Conservation (phyloP, 92 coral and sea anemone genomes). For the Heteractis magnifica region DNA sequence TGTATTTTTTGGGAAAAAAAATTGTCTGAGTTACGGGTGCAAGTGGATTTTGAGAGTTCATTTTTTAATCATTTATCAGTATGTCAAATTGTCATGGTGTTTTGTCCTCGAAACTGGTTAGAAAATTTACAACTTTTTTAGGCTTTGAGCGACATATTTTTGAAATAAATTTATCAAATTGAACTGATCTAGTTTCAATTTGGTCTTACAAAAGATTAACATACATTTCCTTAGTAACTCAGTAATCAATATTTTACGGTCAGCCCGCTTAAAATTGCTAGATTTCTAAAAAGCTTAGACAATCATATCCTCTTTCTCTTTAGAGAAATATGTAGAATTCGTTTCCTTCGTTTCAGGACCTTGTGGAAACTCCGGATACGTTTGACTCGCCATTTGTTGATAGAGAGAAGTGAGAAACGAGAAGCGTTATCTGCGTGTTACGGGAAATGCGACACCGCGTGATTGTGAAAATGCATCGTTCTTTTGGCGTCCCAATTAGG, state of each 20-base stretch:
- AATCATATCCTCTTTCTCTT: background rate
- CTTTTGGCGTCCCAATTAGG: background rate
- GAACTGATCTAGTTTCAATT: background rate
- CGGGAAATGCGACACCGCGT: background rate
- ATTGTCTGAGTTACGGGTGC: background rate
- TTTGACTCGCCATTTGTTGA: background rate
- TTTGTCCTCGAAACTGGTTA: background rate
- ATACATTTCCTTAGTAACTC: background rate
- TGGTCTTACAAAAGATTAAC: background rate
- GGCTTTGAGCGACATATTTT: background rate
- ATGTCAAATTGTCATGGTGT: background rate
- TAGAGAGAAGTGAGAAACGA: background rate
- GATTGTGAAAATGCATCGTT: background rate
- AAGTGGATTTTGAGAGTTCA: background rate
- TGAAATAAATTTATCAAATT: background rate
- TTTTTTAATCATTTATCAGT: background rate
- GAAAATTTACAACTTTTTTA: background rate
- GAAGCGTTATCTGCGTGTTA: background rate
- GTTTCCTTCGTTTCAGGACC: background rate
- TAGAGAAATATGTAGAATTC: background rate
- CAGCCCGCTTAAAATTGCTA: background rate
- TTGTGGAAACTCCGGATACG: constrained; percentile 1
- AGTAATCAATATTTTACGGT: background rate
- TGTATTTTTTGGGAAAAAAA: background rate
- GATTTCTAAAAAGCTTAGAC: background rate